Evolutionary conservation across 2,797 vertebrate species (phyloP), one percentile per base, ranked within the genome.

Genomic region (Dromococcyx pavoninus): DNA sequence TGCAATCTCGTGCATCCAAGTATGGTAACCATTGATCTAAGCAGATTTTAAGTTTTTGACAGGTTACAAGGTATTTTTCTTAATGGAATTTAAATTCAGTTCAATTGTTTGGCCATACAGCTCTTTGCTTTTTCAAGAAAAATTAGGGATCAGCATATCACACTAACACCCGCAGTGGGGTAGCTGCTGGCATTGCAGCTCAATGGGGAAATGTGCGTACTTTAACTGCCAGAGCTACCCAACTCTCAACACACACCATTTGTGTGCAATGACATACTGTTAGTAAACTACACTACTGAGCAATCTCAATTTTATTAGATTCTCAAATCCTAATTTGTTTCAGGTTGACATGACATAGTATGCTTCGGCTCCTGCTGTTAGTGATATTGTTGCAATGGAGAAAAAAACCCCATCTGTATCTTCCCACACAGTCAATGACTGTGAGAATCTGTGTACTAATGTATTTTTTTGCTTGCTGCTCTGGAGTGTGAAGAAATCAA

Each of bases 301-400:
- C 91, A 83, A 89, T 84, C 85, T 62, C 74, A 81, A 57, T 69
- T 75, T 97, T 89, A 96, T 86, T 90, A 87, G 65, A 91, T 91
- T 88, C 89, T 86, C 91, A 95, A 93, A 95, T 82, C 86, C 85
- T 89, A 81, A 96, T 96, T 96, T 96, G 92, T 93, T 97, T 95
- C 89, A 94, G 92, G 93, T 87, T 95, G 96, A 94, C 93, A 88
- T 61, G 53, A 96, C 91, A 92, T 92, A 94, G 72, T 70, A 41
- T 27, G 73, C 84, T 72, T 93, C 75, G 25, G 70, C 74, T 96
- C 70, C 85, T 77, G 95, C 95, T 76, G 82, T 71, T 88, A 92
- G 70, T 61, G 93, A 95, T 91, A 95, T 76, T 82, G 93, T 94
- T 96, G 89, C 78, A 89, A 79, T 16, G 85, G 90, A 87, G 71